Evolutionary conservation across 1,140 invertebrate genomes (phyloP).

Genomic region (Dendrolimus kikuchii): DNA sequence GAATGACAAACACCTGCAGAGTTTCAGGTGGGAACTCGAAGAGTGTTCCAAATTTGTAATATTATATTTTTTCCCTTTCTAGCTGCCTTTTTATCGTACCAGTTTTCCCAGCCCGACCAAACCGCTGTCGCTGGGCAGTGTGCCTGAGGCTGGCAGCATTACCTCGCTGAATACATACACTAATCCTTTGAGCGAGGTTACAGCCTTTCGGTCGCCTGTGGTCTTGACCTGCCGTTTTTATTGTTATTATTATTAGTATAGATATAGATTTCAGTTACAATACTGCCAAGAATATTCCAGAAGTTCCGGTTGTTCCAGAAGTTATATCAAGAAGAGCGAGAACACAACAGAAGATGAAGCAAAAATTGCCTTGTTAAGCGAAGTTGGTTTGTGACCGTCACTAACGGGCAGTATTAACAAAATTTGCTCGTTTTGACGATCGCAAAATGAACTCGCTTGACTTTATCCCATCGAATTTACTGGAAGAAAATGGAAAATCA

Average conservation of each 20-base stretch:
- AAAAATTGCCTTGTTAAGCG: slow-evolving; percentile 51
- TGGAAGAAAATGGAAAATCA: slow-evolving; percentile 8
- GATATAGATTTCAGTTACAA: not conserved
- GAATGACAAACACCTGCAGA: too few species aligned
- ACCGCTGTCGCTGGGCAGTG: too few species aligned
- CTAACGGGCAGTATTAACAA: slow-evolving; percentile 67
- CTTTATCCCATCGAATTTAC: slow-evolving; percentile 31
- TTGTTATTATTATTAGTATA: not conserved
- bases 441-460: slow-evolving; percentile 74
- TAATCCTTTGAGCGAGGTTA: too few species aligned
- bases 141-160: too few species aligned
- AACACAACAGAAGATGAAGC: slow-evolving; percentile 4
- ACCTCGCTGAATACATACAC: too few species aligned
- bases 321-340: not conserved
- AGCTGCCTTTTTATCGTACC: too few species aligned
- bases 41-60: too few species aligned
- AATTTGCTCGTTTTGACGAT: slow-evolving; percentile 73
- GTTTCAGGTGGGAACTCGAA: too few species aligned
- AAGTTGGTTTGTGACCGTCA: slow-evolving; percentile 75
- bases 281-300: not conserved
- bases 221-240: too few species aligned
- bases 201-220: too few species aligned
- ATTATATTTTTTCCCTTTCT: too few species aligned
- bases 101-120: too few species aligned
- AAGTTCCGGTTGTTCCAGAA: not conserved